phyloP scores from a whole-genome alignment of 2,797 vertebrate species.

The Geotrypetes seraphini region DNA sequence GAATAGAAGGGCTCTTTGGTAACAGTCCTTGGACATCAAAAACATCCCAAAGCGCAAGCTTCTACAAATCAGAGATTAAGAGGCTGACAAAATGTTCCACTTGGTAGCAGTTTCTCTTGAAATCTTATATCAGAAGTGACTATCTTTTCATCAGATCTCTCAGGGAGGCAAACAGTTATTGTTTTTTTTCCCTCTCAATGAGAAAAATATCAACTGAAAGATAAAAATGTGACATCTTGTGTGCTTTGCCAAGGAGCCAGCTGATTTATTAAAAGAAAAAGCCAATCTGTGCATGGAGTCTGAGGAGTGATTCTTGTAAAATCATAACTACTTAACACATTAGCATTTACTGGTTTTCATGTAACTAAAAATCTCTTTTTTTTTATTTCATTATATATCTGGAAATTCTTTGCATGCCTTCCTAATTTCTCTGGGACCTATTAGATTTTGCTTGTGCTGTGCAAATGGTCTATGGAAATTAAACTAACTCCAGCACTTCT shows the following conservation, averaged over 20 bases:
- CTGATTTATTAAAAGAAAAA: conserved; percentile 41
- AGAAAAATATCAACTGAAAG: conserved; percentile 53
- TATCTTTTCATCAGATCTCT: conserved; percentile 53
- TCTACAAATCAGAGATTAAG: conserved; percentile 67
- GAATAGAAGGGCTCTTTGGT: conserved; percentile 60
- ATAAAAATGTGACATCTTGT: conserved; percentile 61
- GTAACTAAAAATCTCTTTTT: conserved; percentile 55
- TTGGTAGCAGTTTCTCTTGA: conserved; percentile 54
- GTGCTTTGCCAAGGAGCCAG: conserved; percentile 40
- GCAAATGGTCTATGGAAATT: conserved; percentile 48
- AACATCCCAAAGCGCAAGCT: conserved; percentile 63
- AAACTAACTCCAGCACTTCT: conserved; percentile 35
- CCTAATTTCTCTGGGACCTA: conserved; percentile 48
- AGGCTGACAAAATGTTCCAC: conserved; percentile 58
- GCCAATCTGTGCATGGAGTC: conserved; percentile 51
- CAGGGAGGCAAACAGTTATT: conserved; percentile 26
- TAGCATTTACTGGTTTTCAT: conserved; percentile 46
- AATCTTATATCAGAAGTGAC: conserved; percentile 46
- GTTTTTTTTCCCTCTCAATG: conserved; percentile 14
- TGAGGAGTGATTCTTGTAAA: conserved; percentile 44
- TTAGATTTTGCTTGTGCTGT: conserved; percentile 39
- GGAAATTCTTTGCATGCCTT: conserved; percentile 54
- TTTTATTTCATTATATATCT: conserved; percentile 57
- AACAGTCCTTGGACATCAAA: conserved; percentile 56
- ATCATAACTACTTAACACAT: conserved; percentile 54